Percentiles rank a stretch among this genome's conserved stretches.
These are phyloP conservation scores for Aurelia aurita DNA, from an alignment of 30 jellyfish, hydroid and myxozoan genomes.

Conservation along the genomic window DNA sequence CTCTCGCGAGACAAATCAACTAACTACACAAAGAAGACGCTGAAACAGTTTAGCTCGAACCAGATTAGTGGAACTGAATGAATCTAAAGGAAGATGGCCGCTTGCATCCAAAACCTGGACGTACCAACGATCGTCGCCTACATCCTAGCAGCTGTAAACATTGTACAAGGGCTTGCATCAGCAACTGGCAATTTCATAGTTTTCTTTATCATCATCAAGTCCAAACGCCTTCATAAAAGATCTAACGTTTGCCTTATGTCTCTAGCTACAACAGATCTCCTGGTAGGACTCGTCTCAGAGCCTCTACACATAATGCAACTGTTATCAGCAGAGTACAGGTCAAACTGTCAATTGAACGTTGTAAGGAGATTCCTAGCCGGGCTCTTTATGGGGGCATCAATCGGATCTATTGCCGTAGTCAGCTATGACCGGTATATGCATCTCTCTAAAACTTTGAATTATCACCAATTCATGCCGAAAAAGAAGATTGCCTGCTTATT, in stretches of 20 bases:
- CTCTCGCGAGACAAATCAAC: too few relatives aligned
- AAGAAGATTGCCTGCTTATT: slow-evolving; percentile 8
- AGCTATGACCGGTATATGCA: slow-evolving; percentile 69
- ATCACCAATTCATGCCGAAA: slow-evolving; percentile 57
- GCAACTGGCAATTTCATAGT: slow-evolving; percentile 29
- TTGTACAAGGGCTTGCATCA: slow-evolving; percentile 21
- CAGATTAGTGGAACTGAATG: too few relatives aligned
- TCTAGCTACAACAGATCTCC: slow-evolving; percentile 65
- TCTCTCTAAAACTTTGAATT: slow-evolving; percentile 30
- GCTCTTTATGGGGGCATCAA: slow-evolving; percentile 70
- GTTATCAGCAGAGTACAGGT: slow-evolving; percentile 7
- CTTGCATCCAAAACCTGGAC: background rate
- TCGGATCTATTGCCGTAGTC: slow-evolving; percentile 51
- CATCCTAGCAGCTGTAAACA: slow-evolving; percentile 36
- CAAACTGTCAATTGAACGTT: slow-evolving; percentile 4
- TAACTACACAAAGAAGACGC: too few relatives aligned
- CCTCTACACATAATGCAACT: slow-evolving; percentile 50
- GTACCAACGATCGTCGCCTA: background rate
- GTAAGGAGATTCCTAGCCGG: slow-evolving; percentile 43
- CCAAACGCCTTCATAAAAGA: slow-evolving; percentile 23
- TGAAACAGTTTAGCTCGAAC: too few relatives aligned
- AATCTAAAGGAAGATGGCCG: background rate
- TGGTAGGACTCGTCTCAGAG: slow-evolving; percentile 50
- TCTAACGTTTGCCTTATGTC: slow-evolving; percentile 42
- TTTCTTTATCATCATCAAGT: background rate